Percentiles rank a stretch among this genome's conserved stretches.
These are phyloP conservation scores for Allygus modestus DNA, from an alignment of 2,888 invertebrate genomes.

Conservation along the genomic window DNA sequence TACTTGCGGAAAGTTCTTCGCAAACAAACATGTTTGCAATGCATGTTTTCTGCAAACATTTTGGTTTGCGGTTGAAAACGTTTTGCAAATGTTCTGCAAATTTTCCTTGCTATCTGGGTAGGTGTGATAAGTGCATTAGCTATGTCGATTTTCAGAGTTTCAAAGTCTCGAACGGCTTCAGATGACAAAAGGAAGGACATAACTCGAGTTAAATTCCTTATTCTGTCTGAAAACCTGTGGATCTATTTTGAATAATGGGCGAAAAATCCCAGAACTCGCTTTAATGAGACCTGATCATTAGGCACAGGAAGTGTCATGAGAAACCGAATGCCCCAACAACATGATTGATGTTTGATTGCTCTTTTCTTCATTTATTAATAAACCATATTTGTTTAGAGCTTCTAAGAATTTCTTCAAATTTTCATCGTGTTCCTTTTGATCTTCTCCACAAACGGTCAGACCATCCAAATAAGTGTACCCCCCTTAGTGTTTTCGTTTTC, in stretches of 20 bases:
- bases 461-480: slow-evolving; percentile 58
- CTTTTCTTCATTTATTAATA: slow-evolving; percentile 53
- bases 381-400: slow-evolving; percentile 54
- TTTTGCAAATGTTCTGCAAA: too few species aligned
- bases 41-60: too few species aligned
- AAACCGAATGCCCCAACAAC: not conserved
- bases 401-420: slow-evolving; percentile 22
- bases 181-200: not conserved
- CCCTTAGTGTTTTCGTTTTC: slow-evolving; percentile 21
- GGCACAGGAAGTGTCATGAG: not conserved
- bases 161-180: not conserved
- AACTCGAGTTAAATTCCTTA: not conserved
- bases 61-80: too few species aligned
- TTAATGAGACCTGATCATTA: not conserved
- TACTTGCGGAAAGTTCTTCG: too few species aligned
- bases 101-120: too few species aligned
- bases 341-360: slow-evolving; percentile 11
- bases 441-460: slow-evolving; percentile 45
- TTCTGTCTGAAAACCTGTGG: not conserved
- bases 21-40: too few species aligned
- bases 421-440: slow-evolving; percentile 5
- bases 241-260: not conserved
- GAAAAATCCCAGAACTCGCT: not conserved
- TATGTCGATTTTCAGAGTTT: not conserved
- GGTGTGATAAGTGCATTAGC: not conserved